Evolutionary conservation across 2,888 invertebrate genomes (phyloP).

Genomic region (Platynereis dumerilii): DNA sequence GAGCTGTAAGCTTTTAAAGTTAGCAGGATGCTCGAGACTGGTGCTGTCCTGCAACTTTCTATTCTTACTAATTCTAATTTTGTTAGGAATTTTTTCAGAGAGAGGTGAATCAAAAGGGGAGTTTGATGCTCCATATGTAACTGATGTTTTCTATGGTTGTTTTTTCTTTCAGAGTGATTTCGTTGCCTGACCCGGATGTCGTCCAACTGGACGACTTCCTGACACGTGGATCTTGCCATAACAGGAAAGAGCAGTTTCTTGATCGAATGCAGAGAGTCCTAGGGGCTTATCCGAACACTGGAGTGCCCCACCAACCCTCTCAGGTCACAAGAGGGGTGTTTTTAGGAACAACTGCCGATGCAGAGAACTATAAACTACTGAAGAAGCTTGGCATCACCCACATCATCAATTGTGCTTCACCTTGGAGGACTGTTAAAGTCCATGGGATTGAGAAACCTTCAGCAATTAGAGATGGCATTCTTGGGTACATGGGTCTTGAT

Average conservation of each 20-base stretch:
- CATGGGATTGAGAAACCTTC: neutral
- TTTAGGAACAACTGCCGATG: conserved; percentile 32
- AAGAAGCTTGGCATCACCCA: conserved; percentile 21
- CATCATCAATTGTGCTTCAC: conserved; percentile 30
- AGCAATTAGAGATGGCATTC: conserved; percentile 1
- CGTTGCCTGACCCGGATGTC: neutral
- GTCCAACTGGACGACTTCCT: conserved; percentile 1
- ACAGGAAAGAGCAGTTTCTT: conserved; percentile 9
- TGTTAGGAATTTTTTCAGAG: no score
- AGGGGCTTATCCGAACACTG: conserved; percentile 15
- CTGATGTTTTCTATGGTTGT: no score
- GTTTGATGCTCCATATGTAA: no score
- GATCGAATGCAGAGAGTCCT: conserved; percentile 12
- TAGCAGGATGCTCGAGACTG: no score
- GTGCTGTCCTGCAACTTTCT: no score
- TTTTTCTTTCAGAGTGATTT: neutral
- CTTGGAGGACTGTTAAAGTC: neutral
- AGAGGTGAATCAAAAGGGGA: no score
- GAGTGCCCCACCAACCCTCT: conserved; percentile 23
- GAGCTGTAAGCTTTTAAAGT: no score
- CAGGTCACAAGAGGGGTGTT: conserved; percentile 24
- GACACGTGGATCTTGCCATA: neutral
- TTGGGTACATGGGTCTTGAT: conserved; percentile 10
- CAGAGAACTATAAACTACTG: conserved; percentile 31
- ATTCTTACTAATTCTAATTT: no score